phyloP scores from a whole-genome alignment of 1,140 invertebrate species.

The Onthophagus taurus region DNA sequence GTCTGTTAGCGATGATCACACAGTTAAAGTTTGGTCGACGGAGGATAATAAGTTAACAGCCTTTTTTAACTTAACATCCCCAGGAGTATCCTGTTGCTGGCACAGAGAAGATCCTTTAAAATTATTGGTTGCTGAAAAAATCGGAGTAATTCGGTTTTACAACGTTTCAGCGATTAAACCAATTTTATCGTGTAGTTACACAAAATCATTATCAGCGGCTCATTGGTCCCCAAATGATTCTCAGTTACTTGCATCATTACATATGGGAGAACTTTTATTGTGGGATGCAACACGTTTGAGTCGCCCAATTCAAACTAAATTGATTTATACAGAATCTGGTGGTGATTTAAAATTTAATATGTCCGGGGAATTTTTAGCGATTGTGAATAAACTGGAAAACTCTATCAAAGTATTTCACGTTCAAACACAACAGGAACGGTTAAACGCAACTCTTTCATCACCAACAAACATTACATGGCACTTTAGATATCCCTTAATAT shows the following conservation, averaged over 20 bases:
- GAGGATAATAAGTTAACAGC: conserved; percentile 45
- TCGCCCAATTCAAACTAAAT: conserved; percentile 43
- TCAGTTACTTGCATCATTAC: conserved; percentile 50
- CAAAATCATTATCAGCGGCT: conserved; percentile 51
- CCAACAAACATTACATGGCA: conserved; percentile 54
- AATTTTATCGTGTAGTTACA: conserved; percentile 59
- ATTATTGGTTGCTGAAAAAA: conserved; percentile 65
- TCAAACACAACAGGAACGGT: conserved; percentile 43
- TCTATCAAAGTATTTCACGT: conserved; percentile 50
- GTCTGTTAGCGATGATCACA: conserved; percentile 67
- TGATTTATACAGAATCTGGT: conserved; percentile 50
- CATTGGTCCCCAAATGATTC: conserved; percentile 60
- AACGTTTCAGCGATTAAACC: conserved; percentile 58
- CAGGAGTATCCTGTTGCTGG: conserved; percentile 59
- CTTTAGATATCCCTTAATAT: conserved; percentile 50
- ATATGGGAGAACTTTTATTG: conserved; percentile 50
- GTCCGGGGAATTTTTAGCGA: conserved; percentile 47
- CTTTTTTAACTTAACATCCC: conserved; percentile 56
- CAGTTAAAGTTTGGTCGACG: conserved; percentile 58
- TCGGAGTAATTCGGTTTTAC: conserved; percentile 61
- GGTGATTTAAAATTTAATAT: conserved; percentile 44
- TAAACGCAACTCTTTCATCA: conserved; percentile 43
- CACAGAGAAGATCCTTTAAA: conserved; percentile 63
- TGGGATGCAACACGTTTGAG: conserved; percentile 53
- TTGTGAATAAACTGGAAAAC: conserved; percentile 49